These are phyloP conservation scores for Amphipyra berbera DNA, from an alignment of 2,888 invertebrate species.

Conservation along the genomic window DNA sequence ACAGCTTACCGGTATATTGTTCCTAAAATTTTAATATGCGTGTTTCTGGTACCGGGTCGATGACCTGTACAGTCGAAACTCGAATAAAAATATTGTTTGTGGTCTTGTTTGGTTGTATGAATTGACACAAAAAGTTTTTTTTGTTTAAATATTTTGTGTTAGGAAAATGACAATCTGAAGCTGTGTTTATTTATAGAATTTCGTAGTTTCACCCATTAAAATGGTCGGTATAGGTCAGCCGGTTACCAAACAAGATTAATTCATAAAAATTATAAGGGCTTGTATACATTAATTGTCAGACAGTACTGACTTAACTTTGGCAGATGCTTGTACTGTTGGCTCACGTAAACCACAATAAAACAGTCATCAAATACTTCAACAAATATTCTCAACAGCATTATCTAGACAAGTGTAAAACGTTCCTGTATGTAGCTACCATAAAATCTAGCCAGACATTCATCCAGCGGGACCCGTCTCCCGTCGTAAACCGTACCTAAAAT, in stretches of 20 bases:
- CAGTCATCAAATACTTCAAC: constrained; percentile 59
- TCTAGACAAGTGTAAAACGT: constrained; percentile 63
- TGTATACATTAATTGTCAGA: constrained; percentile 3
- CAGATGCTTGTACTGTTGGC: constrained; percentile 4
- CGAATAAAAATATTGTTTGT: constrained; percentile 23
- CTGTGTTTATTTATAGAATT: too few species aligned
- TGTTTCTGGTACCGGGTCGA: constrained; percentile 43
- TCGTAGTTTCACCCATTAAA: too few species aligned
- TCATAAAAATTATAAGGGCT: constrained; percentile 2
- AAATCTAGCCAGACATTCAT: constrained; percentile 85
- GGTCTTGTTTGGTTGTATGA: constrained; percentile 11
- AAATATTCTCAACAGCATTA: constrained; percentile 61
- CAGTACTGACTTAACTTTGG: constrained; percentile 3
- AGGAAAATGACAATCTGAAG: too few species aligned
- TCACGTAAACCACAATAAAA: constrained; percentile 52
- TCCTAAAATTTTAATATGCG: constrained; percentile 63
- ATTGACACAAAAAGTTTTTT: constrained; percentile 2
- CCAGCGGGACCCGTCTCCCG: constrained; percentile 79
- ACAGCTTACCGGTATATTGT: constrained; percentile 69
- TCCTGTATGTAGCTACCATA: constrained; percentile 70
- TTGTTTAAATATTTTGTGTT: too few species aligned
- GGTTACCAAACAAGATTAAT: too few species aligned
- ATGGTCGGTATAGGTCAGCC: too few species aligned
- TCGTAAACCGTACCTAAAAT: constrained; percentile 89
- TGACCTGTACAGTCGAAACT: constrained; percentile 20